These are phyloP conservation scores for Erebia palarica DNA, from an alignment of 2,888 invertebrate species.

Conservation along the genomic window DNA sequence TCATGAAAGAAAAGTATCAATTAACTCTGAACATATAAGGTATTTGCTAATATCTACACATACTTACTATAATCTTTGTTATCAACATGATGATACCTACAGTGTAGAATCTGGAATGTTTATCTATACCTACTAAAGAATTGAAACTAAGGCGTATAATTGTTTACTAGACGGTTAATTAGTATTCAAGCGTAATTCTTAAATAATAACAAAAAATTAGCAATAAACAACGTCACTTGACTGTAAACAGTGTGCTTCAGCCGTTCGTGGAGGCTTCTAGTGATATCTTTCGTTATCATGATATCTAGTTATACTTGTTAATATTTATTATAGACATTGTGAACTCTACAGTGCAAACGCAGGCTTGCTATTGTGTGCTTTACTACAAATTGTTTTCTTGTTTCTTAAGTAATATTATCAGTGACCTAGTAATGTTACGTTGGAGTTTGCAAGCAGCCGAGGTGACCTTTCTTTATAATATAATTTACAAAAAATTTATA, in stretches of 20 bases:
- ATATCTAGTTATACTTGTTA: slow-evolving; percentile 70
- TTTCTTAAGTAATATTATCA: slow-evolving; percentile 15
- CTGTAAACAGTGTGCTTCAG: slow-evolving; percentile 31
- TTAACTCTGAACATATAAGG: not conserved
- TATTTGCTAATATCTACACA: not conserved
- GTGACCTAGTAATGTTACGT: slow-evolving; percentile 55
- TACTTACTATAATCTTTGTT: slow-evolving; percentile 3
- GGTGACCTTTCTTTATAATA: slow-evolving; percentile 47
- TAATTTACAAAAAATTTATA: slow-evolving; percentile 1
- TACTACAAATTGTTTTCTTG: slow-evolving; percentile 7
- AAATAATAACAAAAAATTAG: slow-evolving; percentile 4
- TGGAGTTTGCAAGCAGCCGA: slow-evolving; percentile 61
- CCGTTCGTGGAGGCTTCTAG: slow-evolving; percentile 61
- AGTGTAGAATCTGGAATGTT: slow-evolving; percentile 3
- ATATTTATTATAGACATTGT: slow-evolving; percentile 64
- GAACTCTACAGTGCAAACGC: slow-evolving; percentile 62
- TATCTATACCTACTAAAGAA: not conserved
- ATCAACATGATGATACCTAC: slow-evolving; percentile 4
- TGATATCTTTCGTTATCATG: slow-evolving; percentile 73
- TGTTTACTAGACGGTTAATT: not conserved
- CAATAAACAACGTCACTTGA: slow-evolving; percentile 16
- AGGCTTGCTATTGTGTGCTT: slow-evolving; percentile 49
- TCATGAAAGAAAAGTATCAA: not conserved
- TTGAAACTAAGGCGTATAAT: not conserved
- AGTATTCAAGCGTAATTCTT: not conserved